These are phyloP conservation scores for Papilio machaon DNA, from an alignment of 1,140 invertebrate genomes.

Conservation along the genomic window DNA sequence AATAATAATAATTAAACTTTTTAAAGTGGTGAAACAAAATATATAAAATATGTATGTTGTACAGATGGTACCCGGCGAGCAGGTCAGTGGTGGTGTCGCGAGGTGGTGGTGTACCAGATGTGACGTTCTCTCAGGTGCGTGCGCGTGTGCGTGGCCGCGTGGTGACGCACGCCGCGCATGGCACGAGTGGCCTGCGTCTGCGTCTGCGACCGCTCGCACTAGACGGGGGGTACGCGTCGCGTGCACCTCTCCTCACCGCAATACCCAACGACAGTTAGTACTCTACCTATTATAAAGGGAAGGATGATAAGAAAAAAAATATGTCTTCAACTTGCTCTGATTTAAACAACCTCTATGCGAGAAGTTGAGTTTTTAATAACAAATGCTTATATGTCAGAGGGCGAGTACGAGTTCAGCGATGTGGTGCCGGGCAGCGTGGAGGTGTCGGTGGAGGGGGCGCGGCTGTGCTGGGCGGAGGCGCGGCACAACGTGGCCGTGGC, in stretches of 20 bases:
- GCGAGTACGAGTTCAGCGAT: slow-evolving; percentile 89
- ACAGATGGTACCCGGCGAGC: slow-evolving; percentile 87
- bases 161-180: slow-evolving; percentile 80
- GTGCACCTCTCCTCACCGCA: slow-evolving; percentile 57
- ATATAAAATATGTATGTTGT: background rate
- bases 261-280: slow-evolving; percentile 9
- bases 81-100: slow-evolving; percentile 85
- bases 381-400: slow-evolving; percentile 75
- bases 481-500: slow-evolving; percentile 86
- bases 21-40: background rate
- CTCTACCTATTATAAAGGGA: background rate
- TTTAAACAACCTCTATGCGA: no score
- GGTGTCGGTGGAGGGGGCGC: slow-evolving; percentile 84
- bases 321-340: no score
- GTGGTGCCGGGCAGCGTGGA: slow-evolving; percentile 92
- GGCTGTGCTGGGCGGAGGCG: slow-evolving; percentile 89
- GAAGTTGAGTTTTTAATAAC: no score
- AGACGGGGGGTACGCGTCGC: slow-evolving; percentile 84
- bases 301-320: no score
- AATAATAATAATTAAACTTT: background rate
- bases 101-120: slow-evolving; percentile 82
- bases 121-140: slow-evolving; percentile 88
- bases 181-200: slow-evolving; percentile 79
- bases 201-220: slow-evolving; percentile 83
- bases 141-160: slow-evolving; percentile 68